Conservation (phyloP, 2,888 invertebrate genomes). For the Drosophila testacea region DNA sequence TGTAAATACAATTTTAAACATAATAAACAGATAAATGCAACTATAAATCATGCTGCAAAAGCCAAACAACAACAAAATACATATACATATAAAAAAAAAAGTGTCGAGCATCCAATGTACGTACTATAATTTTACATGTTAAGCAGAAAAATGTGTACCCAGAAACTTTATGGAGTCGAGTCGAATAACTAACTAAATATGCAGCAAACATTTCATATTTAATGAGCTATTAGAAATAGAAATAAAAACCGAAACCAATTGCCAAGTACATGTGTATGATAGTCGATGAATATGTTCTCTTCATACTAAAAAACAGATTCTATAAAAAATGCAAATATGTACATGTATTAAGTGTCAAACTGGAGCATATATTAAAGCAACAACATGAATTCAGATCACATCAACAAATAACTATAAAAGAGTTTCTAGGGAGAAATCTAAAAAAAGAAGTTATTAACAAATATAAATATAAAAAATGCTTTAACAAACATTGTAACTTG, state of each 20-base stretch:
- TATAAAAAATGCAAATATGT: neutral
- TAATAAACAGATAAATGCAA: conserved; percentile 51
- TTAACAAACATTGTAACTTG: conserved; percentile 52
- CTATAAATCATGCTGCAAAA: conserved; percentile 55
- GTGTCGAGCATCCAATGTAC: conserved; percentile 33
- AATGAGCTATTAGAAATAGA: conserved; percentile 61
- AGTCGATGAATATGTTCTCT: conserved; percentile 3
- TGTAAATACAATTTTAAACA: conserved; percentile 77
- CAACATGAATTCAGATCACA: conserved; percentile 27
- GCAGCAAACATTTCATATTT: conserved; percentile 56
- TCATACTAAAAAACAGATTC: conserved; percentile 1
- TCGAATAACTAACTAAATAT: conserved; percentile 41
- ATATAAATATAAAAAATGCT: conserved; percentile 30
- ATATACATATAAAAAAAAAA: neutral
- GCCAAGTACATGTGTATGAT: conserved; percentile 17
- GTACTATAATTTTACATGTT: conserved; percentile 28
- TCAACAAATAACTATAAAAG: conserved; percentile 16
- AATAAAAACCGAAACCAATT: conserved; percentile 7
- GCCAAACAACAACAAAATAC: conserved; percentile 9
- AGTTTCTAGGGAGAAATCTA: conserved; percentile 7
- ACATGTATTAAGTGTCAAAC: conserved; percentile 34
- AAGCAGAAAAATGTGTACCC: conserved; percentile 10
- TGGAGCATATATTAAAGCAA: conserved; percentile 6
- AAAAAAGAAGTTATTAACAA: conserved; percentile 10
- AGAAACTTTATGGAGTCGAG: conserved; percentile 6